These are phyloP conservation scores for Aphelinus certus DNA, from an alignment of 1,140 invertebrate species.

Conservation along the genomic window DNA sequence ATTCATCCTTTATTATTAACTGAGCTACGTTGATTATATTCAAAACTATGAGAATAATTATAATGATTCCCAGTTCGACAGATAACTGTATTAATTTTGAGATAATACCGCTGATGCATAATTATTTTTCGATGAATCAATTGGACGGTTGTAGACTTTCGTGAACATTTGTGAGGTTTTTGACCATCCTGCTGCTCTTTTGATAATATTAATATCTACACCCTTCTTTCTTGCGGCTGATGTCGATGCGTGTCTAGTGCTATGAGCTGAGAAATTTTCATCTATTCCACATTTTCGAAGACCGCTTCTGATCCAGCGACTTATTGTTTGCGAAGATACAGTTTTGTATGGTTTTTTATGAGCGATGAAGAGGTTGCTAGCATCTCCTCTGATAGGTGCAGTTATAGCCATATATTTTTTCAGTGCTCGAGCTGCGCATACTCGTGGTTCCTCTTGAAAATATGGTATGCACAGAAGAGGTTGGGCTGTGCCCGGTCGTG, in stretches of 20 bases:
- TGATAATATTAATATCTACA: constrained; percentile 43
- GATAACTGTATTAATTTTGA: too few species aligned
- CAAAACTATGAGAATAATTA: too few species aligned
- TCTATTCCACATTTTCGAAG: constrained; percentile 26
- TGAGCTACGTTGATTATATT: too few species aligned
- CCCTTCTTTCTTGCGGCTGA: constrained; percentile 15
- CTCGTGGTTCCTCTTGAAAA: constrained; percentile 12
- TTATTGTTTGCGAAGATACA: constrained; percentile 25
- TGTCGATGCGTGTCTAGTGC: constrained; percentile 32
- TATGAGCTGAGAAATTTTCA: constrained; percentile 20
- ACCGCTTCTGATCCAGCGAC: constrained; percentile 27
- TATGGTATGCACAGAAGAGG: constrained; percentile 32
- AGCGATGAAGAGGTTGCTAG: constrained; percentile 19
- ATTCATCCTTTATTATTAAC: too few species aligned
- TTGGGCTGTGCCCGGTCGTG: background rate
- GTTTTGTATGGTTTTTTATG: constrained; percentile 17
- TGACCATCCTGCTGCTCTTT: constrained; percentile 46
- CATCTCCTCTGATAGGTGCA: background rate
- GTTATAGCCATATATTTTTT: background rate
- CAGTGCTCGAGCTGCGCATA: constrained; percentile 15
- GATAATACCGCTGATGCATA: too few species aligned
- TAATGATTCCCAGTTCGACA: too few species aligned
- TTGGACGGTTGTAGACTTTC: constrained; percentile 13
- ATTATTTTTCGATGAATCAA: background rate
- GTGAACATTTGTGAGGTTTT: background rate